Conservation (phyloP, 2,113 vertebrate genomes). For the Addax nasomaculatus region DNA sequence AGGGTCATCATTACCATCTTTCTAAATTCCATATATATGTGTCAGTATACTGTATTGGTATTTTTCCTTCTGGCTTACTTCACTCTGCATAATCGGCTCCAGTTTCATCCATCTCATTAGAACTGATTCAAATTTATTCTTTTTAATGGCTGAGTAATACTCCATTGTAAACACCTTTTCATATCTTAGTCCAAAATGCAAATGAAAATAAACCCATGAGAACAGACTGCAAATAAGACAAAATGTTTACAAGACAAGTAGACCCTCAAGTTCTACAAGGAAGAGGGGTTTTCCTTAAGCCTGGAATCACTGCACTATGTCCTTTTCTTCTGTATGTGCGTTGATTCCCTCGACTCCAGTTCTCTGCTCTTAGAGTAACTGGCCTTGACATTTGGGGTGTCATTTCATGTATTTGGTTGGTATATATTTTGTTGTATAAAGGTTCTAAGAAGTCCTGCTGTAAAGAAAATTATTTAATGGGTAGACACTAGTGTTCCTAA, state of each 20-base stretch:
- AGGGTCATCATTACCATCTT: too few relatives aligned
- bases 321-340: background rate
- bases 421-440: background rate
- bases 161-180: background rate
- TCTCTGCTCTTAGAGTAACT: background rate
- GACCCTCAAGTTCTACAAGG: background rate
- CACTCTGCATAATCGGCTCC: too few relatives aligned
- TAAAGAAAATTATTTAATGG: background rate
- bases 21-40: too few relatives aligned
- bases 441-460: background rate
- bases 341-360: background rate
- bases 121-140: too few relatives aligned
- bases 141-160: too few relatives aligned
- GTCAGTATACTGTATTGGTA: too few relatives aligned
- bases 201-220: background rate
- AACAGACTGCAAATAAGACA: background rate
- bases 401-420: background rate
- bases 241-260: background rate
- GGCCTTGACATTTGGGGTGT: background rate
- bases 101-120: too few relatives aligned
- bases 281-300: background rate
- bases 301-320: background rate
- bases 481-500: background rate
- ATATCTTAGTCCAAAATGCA: background rate
- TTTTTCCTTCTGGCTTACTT: too few relatives aligned